Evolutionary conservation across 2,797 vertebrate genomes (phyloP), one percentile per base, ranked within the genome.

Genomic region (Crocodylus rhombifer): DNA sequence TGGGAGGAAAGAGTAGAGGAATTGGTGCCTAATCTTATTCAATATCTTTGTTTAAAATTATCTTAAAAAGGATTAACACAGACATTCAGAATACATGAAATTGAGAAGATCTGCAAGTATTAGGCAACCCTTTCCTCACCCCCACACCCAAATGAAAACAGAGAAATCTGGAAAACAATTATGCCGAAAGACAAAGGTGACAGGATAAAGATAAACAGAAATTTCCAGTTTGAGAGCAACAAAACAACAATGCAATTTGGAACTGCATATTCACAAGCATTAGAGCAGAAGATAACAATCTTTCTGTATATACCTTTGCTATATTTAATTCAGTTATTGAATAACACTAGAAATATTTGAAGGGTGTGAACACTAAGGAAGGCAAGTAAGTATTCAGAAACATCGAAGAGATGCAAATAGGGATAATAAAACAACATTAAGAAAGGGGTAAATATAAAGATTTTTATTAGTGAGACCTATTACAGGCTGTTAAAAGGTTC

Each of bases 261-360:
- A 75, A 57, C 36, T 15, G 16, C 82, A n/a, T 28, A 85, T 57
- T 13, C 57, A 84, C 63, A 76, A n/a, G 51, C 57, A 55, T 56
- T 57, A 61, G 67, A 88, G 77, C n/a, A 58, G 15, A 75, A 67
- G 73, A 17, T 13, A 87, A n/a, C 0, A 4, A 28, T 71, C n/a
- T 26, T 15, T 64, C n/a, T 0, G 0, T 1, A 51, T 57, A 62
- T 36, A 86, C 73, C 42, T 61, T 73, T 71, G 2, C 0, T 3
- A 17, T 20, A 57, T 9, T 4, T n/a, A 17, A 14, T 56, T 42
- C 64, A 60, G 25, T 42, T 60, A 15, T 1, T 30, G 26, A 73
- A 15, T 18, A 87, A 36, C 73, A 76, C 67, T 73, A 80, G 79
- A 73, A 1, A 61, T 57, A 1, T 14, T 1, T n/a, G 76, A 71